A percentile compares a stretch with the other conserved stretches of the same genome.
Conservation (phyloP, 2,888 invertebrate genomes). For the Drosophila mercatorum region DNA sequence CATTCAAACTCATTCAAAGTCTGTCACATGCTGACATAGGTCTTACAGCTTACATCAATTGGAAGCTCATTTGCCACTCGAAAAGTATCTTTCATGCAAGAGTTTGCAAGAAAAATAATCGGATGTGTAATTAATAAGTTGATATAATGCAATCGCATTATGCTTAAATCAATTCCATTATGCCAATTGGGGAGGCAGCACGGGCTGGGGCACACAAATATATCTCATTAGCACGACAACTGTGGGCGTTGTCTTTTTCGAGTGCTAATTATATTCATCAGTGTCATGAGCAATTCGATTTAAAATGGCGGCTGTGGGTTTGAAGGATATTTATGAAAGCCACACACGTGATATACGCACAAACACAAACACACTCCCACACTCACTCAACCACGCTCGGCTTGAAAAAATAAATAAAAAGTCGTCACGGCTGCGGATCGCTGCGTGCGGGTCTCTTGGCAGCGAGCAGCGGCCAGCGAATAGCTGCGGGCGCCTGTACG, state of each 20-base stretch:
- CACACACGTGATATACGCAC: conserved; percentile 63
- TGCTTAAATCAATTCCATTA: conserved; percentile 55
- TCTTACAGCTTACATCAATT: background rate
- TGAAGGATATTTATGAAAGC: conserved; percentile 69
- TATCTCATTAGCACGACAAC: conserved; percentile 67
- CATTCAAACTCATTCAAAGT: background rate
- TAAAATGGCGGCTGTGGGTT: conserved; percentile 64
- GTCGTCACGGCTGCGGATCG: conserved; percentile 34
- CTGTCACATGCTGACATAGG: background rate
- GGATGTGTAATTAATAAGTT: conserved; percentile 19
- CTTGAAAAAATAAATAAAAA: conserved; percentile 36
- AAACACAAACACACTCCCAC: background rate
- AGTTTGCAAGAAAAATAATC: background rate
- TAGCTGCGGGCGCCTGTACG: conserved; percentile 11
- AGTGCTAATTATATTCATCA: conserved; percentile 70
- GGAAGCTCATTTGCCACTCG: background rate
- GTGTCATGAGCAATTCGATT: conserved; percentile 70
- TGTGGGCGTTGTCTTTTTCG: conserved; percentile 71
- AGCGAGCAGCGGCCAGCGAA: conserved; percentile 22
- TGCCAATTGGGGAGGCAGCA: conserved; percentile 36
- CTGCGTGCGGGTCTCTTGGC: conserved; percentile 36
- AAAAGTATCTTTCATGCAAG: background rate
- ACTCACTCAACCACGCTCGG: background rate
- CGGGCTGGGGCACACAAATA: conserved; percentile 20
- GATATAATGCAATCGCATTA: conserved; percentile 46